Base-by-base conservation (phyloP, 2,888 invertebrate species). In the Boloria selene region DNA sequence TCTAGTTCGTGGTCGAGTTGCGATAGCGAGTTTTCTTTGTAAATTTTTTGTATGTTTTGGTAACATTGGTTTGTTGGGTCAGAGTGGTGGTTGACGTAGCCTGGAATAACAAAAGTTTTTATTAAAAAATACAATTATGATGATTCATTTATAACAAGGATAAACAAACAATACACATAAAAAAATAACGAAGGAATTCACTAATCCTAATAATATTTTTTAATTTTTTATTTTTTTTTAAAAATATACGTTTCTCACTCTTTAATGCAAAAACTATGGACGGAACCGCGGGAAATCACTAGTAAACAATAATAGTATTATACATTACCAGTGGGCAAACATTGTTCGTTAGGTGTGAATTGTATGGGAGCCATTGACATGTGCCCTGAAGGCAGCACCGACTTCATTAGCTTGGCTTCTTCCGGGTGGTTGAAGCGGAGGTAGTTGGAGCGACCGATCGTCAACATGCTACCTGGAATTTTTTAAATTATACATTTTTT, bases 351-450 rank as follows among this genome's bases (percentile, higher is more conserved):
- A 2, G 88, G 86, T 49, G 81, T 92, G 79, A 95, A 96, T 75
- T 94, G 95, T 72, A 96, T 94, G 13, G 96, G 96, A 31, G 96
- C 95, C 95, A 96, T 96, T 55, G 96, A 96, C 70, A 96, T 95
- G 80, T 96, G 88, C 2, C 95, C 94, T 67, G 96, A 92, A 0
- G 96, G 96, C 70, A 97, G 92, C 5, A 96, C 96, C 0, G 97
- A 96, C 85, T 96, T 97, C 94, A 97, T 96, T 76, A 97, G 93
- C 84, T 96, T 95, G 4, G 97, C 97, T 82, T 98, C 97, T 61
- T 96, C 96, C 0, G 98, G 98, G 85, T 98, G 97, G 88, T 98
- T 98, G 93, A 97, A 98, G 51, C 98, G 95, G 86, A 98, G 95
- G 88, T 97, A 97, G 87, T 97, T 97, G 61, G 98, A 97, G 59